Percentiles rank a stretch among this genome's conserved stretches.
phyloP scores from a whole-genome alignment of 2,888 invertebrate species.

The Meiosimyza decipiens region DNA sequence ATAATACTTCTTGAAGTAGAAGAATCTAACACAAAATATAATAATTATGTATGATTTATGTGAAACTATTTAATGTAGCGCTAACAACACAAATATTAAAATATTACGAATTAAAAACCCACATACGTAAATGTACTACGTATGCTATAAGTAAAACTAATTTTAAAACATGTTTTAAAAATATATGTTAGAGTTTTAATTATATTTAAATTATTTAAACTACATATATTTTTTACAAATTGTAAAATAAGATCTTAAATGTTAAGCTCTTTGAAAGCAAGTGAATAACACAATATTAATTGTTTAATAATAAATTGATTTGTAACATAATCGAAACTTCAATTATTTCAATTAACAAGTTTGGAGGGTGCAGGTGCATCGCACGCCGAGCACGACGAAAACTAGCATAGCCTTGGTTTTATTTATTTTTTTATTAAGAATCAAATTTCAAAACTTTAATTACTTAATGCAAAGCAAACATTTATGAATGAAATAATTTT shows the following conservation, averaged over 20 bases:
- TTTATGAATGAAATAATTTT: no score
- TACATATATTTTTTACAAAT: constrained; percentile 17
- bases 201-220: constrained; percentile 27
- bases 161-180: constrained; percentile 57
- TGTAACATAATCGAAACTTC: constrained; percentile 11
- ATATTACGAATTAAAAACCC: constrained; percentile 42
- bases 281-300: constrained; percentile 15
- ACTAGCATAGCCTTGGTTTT: no score
- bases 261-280: constrained; percentile 23
- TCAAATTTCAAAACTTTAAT: no score
- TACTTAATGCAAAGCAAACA: no score
- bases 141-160: constrained; percentile 53
- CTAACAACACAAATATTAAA: constrained; percentile 43
- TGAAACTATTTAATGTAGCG: no score
- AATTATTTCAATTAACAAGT: no score
- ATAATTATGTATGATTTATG: no score
- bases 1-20: no score
- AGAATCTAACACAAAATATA: no score
- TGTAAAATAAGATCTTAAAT: constrained; percentile 18
- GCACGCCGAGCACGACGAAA: no score
- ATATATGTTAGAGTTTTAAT: constrained; percentile 57
- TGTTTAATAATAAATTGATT: constrained; percentile 32
- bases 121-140: constrained; percentile 45
- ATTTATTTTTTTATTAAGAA: no score
- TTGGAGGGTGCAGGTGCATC: no score